Evolutionary conservation across 2,888 invertebrate species (phyloP).

Genomic region (Piscicola geometra): DNA sequence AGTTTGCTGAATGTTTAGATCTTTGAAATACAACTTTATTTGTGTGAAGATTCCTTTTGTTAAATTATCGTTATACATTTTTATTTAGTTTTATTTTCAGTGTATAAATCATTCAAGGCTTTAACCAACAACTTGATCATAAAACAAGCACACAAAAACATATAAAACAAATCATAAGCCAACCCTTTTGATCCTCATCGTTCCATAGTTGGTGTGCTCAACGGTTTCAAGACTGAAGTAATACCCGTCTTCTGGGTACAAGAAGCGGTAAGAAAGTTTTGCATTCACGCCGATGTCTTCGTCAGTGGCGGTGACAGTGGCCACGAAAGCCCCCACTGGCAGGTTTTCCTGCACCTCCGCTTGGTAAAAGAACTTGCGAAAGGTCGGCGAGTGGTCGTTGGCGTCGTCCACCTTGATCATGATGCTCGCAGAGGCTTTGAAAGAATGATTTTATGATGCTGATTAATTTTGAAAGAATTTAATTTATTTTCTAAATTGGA

Average conservation of each 20-base stretch:
- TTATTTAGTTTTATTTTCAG: too few relatives aligned
- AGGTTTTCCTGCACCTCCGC: slow-evolving; percentile 44
- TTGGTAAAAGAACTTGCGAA: slow-evolving; percentile 45
- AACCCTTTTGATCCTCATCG: slow-evolving; percentile 45
- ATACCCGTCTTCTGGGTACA: slow-evolving; percentile 46
- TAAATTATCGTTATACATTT: neutral
- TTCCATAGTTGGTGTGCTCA: slow-evolving; percentile 44
- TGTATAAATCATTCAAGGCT: too few relatives aligned
- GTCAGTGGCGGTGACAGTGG: slow-evolving; percentile 52
- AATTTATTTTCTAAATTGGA: too few relatives aligned
- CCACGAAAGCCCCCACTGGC: slow-evolving; percentile 44
- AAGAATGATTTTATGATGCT: neutral
- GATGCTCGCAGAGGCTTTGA: slow-evolving; percentile 50
- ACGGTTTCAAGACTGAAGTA: slow-evolving; percentile 43
- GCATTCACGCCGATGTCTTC: slow-evolving; percentile 67
- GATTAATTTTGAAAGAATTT: neutral
- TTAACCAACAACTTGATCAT: too few relatives aligned
- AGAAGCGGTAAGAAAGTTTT: slow-evolving; percentile 81
- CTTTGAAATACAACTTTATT: too few relatives aligned
- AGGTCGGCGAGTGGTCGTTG: slow-evolving; percentile 57
- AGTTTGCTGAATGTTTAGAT: too few relatives aligned
- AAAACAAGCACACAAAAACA: too few relatives aligned
- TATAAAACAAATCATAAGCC: neutral
- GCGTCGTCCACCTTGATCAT: slow-evolving; percentile 56
- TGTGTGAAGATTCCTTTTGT: too few relatives aligned